A percentile compares a stretch with the other conserved stretches of the same genome.
These are phyloP conservation scores for Drosophila ficusphila DNA, from an alignment of 1,140 invertebrate genomes.

Conservation along the genomic window DNA sequence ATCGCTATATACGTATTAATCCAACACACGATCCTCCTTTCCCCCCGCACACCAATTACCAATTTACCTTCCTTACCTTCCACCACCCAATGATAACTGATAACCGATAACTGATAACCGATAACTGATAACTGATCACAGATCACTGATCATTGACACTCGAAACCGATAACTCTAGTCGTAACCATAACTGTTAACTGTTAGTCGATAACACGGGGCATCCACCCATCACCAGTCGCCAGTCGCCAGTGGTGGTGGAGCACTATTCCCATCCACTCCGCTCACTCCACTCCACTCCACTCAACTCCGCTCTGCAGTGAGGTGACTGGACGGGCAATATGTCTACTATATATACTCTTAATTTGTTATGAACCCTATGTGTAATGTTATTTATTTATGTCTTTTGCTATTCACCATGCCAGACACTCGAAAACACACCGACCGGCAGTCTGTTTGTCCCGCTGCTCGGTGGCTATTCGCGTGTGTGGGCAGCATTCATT, in stretches of 20 bases:
- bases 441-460: not conserved
- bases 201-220: constrained; percentile 38
- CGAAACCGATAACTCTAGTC: constrained; percentile 32
- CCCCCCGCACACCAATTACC: not conserved
- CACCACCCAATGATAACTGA: not conserved
- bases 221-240: not conserved
- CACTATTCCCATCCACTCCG: not conserved
- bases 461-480: not conserved
- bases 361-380: constrained; percentile 49
- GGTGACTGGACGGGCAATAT: not conserved
- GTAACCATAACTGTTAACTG: constrained; percentile 37
- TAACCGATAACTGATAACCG: constrained; percentile 14
- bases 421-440: constrained; percentile 8
- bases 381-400: constrained; percentile 52
- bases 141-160: constrained; percentile 12
- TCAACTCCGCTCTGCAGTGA: not conserved
- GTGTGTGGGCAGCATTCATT: constrained; percentile 3
- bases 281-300: not conserved
- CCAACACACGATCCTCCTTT: not conserved
- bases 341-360: constrained; percentile 1
- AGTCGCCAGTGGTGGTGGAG: constrained; percentile 28
- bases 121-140: constrained; percentile 9
- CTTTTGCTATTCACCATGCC: constrained; percentile 15
- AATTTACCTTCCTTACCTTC: too few species aligned
- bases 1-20: constrained; percentile 12